A percentile compares a stretch with the other conserved stretches of the same genome.
These are phyloP conservation scores for Leucophenga varia DNA, from an alignment of 1,140 invertebrate genomes.

Conservation along the genomic window DNA sequence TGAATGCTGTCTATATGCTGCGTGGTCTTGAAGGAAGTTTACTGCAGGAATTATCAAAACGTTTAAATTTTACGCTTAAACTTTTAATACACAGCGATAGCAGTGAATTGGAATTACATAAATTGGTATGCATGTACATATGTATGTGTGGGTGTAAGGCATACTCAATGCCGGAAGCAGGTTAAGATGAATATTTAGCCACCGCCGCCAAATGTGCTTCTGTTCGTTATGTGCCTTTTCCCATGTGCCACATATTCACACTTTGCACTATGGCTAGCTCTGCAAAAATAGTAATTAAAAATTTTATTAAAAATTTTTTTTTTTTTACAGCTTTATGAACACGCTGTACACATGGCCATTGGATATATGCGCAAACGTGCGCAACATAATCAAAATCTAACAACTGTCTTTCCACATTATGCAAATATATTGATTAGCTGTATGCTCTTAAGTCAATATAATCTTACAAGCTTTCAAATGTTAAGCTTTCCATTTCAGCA, in stretches of 20 bases:
- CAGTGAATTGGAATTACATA: too few relatives aligned
- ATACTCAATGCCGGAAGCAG: too few relatives aligned
- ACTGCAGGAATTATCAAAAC: slow-evolving; percentile 17
- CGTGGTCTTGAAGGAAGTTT: slow-evolving; percentile 19
- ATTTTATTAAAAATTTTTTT: too few relatives aligned
- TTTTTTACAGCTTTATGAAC: slow-evolving; percentile 11
- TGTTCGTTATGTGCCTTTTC: too few relatives aligned
- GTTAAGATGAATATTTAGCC: too few relatives aligned
- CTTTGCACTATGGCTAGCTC: too few relatives aligned
- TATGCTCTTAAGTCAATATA: slow-evolving; percentile 23
- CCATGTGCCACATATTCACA: too few relatives aligned
- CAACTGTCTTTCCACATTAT: slow-evolving; percentile 28
- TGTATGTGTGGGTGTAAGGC: too few relatives aligned
- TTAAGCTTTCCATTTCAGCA: slow-evolving; percentile 27
- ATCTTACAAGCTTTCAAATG: slow-evolving; percentile 27
- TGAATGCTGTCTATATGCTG: not conserved
- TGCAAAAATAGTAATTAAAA: too few relatives aligned
- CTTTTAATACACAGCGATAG: too few relatives aligned
- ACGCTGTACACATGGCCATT: slow-evolving; percentile 22
- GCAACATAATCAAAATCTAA: slow-evolving; percentile 17
- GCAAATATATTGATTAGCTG: slow-evolving; percentile 25
- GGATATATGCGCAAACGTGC: slow-evolving; percentile 28
- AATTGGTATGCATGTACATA: too few relatives aligned
- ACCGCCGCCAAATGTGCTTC: too few relatives aligned
- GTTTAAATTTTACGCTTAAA: slow-evolving; percentile 29